A percentile compares a stretch with the other conserved stretches of the same genome.
phyloP scores from a whole-genome alignment of 2,888 invertebrate genomes.

The Drosophila multiciliata region DNA sequence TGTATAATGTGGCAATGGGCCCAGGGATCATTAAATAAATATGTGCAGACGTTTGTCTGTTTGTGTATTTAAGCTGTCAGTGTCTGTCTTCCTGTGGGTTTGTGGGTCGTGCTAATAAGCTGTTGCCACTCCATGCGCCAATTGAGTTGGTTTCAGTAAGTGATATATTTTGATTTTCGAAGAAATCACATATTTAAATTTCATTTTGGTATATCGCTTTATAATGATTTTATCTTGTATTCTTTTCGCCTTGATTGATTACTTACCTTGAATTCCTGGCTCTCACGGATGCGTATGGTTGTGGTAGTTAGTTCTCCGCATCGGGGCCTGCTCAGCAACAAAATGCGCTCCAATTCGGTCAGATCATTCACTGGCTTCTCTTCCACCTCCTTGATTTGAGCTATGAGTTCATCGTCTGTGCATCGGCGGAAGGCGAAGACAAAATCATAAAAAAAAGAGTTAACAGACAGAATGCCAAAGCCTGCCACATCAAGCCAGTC shows the following conservation, averaged over 20 bases:
- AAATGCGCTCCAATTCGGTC: conserved; percentile 93
- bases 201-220: background rate
- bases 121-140: background rate
- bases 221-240: background rate
- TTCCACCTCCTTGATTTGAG: conserved; percentile 88
- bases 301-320: conserved; percentile 94
- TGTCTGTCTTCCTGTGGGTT: background rate
- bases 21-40: conserved; percentile 11
- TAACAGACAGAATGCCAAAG: background rate
- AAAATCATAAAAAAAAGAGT: conserved; percentile 19
- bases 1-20: conserved; percentile 8
- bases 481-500: conserved; percentile 18
- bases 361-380: conserved; percentile 89
- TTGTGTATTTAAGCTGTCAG: background rate
- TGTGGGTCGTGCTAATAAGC: background rate
- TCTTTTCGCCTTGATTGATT: background rate
- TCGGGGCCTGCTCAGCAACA: conserved; percentile 95
- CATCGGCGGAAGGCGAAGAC: conserved; percentile 6
- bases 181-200: too few relatives aligned
- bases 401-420: conserved; percentile 87
- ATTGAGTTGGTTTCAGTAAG: background rate
- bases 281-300: conserved; percentile 97
- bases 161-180: background rate
- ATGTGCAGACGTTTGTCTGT: background rate
- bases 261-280: conserved; percentile 98